Percentiles rank a stretch among this genome's conserved stretches.
Conservation (phyloP, 2,797 vertebrate genomes). For the Aeoliscus strigatus region DNA sequence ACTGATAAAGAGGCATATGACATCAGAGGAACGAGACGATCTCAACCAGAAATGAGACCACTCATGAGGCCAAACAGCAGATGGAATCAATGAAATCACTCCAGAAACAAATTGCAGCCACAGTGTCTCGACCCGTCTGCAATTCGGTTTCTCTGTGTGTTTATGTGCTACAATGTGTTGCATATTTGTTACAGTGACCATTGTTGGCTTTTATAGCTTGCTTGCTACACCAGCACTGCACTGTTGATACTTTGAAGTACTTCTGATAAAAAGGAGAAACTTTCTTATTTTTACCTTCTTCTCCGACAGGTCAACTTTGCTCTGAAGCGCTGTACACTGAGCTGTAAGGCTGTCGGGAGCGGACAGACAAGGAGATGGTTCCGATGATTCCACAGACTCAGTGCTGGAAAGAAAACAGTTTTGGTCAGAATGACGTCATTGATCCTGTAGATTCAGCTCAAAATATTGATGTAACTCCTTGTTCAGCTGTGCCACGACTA, state of each 20-base stretch:
- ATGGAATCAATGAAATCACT: constrained; percentile 31
- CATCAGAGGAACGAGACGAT: constrained; percentile 43
- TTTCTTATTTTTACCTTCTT: constrained; percentile 69
- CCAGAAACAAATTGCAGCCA: constrained; percentile 1
- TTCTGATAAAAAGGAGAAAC: not conserved
- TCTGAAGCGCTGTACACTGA: constrained; percentile 30
- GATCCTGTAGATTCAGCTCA: too few species aligned
- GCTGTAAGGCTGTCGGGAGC: constrained; percentile 18
- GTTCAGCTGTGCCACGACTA: too few species aligned
- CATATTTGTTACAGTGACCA: too few species aligned
- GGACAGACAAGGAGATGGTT: constrained; percentile 18
- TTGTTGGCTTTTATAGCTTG: not conserved
- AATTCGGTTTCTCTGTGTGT: not conserved
- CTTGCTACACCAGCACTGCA: not conserved
- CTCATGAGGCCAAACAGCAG: constrained; percentile 33
- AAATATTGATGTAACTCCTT: too few species aligned
- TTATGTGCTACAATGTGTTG: not conserved
- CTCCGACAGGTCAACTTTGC: constrained; percentile 52
- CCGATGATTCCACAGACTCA: constrained; percentile 31
- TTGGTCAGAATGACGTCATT: constrained; percentile 4
- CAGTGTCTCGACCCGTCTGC: not conserved
- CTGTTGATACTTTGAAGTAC: not conserved
- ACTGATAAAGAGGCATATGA: constrained; percentile 53
- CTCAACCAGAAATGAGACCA: constrained; percentile 16
- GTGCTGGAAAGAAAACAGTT: constrained; percentile 43